phyloP scores from a whole-genome alignment of 2,797 vertebrate genomes.

The Glyptemys insculpta region DNA sequence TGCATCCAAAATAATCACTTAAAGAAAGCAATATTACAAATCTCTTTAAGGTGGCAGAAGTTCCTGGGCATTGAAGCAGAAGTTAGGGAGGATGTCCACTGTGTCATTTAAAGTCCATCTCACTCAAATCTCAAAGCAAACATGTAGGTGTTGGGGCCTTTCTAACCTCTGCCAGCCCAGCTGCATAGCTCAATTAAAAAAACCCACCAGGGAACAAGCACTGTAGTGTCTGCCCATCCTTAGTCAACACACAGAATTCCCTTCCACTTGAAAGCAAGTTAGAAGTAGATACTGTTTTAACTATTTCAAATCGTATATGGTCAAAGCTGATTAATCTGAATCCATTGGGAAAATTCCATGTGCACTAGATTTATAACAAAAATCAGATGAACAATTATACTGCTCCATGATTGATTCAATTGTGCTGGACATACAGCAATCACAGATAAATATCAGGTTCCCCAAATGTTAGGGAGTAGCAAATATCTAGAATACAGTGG shows the following conservation, averaged over 20 bases:
- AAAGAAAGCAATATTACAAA: neutral
- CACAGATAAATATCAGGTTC: neutral
- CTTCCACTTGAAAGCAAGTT: neutral
- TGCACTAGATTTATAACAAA: neutral
- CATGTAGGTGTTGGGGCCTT: neutral
- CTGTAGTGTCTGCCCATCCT: neutral
- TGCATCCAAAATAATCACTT: neutral
- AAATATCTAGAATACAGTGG: neutral
- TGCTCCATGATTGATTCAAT: accelerated
- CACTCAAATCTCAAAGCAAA: neutral
- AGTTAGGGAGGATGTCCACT: neutral
- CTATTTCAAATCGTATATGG: neutral
- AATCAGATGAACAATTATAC: neutral
- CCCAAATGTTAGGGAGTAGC: neutral
- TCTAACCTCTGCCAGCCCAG: neutral
- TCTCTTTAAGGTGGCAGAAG: neutral
- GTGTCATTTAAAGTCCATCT: neutral
- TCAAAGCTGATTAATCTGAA: neutral
- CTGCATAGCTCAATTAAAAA: neutral
- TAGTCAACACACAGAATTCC: neutral
- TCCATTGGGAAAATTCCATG: neutral
- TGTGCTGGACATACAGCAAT: neutral
- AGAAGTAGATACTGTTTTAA: neutral
- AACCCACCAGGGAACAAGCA: neutral
- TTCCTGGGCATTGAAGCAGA: neutral